A percentile compares a stretch with the other conserved stretches of the same genome.
phyloP scores from a whole-genome alignment of 2,888 invertebrate species.

The Petrophora chlorosata region DNA sequence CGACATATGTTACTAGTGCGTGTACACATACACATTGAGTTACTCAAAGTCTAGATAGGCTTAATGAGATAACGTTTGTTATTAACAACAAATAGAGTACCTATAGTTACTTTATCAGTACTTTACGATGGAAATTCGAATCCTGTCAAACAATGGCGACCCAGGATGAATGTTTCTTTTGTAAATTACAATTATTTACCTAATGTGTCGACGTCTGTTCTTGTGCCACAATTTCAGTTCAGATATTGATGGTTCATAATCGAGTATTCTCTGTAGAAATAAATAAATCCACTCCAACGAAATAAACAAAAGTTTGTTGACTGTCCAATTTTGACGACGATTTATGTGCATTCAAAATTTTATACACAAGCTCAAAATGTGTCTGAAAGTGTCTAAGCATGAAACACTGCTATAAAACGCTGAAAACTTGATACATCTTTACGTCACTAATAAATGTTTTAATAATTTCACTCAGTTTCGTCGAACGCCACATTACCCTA shows the following conservation, averaged over 20 bases:
- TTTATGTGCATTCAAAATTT: conserved; percentile 72
- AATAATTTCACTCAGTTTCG: conserved; percentile 80
- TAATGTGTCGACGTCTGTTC: conserved; percentile 76
- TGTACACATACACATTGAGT: conserved; percentile 32
- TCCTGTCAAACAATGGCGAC: conserved; percentile 83
- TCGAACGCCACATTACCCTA: conserved; percentile 84
- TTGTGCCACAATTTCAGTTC: conserved; percentile 74
- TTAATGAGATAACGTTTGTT: conserved; percentile 47
- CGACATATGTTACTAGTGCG: conserved; percentile 14
- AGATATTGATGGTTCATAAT: conserved; percentile 77
- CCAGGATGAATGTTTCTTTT: conserved; percentile 58
- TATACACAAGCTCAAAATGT: conserved; percentile 71
- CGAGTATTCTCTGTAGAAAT: conserved; percentile 68
- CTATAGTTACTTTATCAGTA: conserved; percentile 43
- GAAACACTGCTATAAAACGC: conserved; percentile 80
- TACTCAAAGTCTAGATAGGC: conserved; percentile 34
- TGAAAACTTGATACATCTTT: conserved; percentile 79
- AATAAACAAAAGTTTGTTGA: conserved; percentile 85
- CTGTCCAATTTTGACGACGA: conserved; percentile 80
- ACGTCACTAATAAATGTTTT: conserved; percentile 75
- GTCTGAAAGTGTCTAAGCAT: conserved; percentile 68
- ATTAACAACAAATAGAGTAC: conserved; percentile 50
- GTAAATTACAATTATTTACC: conserved; percentile 68
- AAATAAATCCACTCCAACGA: conserved; percentile 73
- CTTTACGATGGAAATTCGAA: conserved; percentile 44